phyloP scores from a whole-genome alignment of 2,888 invertebrate species.

The Neoscelio sp. region DNA sequence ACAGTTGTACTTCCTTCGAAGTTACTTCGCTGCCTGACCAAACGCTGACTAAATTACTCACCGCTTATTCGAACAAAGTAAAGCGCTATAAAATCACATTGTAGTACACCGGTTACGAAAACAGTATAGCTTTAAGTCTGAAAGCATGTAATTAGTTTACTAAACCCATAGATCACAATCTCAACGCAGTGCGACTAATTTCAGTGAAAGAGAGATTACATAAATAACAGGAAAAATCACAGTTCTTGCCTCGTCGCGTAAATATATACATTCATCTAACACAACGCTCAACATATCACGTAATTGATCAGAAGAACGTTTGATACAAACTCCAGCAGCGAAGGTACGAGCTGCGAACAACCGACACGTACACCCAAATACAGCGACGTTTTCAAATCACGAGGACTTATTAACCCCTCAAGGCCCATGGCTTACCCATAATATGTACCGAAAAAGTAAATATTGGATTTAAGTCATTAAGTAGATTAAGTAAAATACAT shows the following conservation, averaged over 20 bases:
- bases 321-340: slow-evolving; percentile 28
- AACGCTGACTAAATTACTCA: too few relatives aligned
- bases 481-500: too few relatives aligned
- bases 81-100: too few relatives aligned
- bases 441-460: too few relatives aligned
- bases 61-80: too few relatives aligned
- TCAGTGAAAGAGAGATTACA: slow-evolving; percentile 13
- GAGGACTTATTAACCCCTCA: slow-evolving; percentile 33
- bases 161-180: neutral
- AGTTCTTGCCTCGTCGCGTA: neutral
- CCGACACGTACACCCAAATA: slow-evolving; percentile 1
- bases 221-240: slow-evolving; percentile 38
- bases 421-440: too few relatives aligned
- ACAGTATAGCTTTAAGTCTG: neutral
- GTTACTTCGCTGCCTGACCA: too few relatives aligned
- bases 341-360: slow-evolving; percentile 9
- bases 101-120: neutral
- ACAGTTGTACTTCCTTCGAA: too few relatives aligned
- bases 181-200: slow-evolving; percentile 14
- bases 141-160: neutral
- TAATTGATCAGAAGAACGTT: slow-evolving; percentile 43
- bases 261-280: slow-evolving; percentile 45
- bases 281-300: slow-evolving; percentile 37
- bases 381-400: slow-evolving; percentile 31
- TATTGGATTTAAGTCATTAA: too few relatives aligned